Percentiles rank a stretch among this genome's conserved stretches.
Conservation (phyloP, 2,797 vertebrate species). For the Denticeps clupeoides region DNA sequence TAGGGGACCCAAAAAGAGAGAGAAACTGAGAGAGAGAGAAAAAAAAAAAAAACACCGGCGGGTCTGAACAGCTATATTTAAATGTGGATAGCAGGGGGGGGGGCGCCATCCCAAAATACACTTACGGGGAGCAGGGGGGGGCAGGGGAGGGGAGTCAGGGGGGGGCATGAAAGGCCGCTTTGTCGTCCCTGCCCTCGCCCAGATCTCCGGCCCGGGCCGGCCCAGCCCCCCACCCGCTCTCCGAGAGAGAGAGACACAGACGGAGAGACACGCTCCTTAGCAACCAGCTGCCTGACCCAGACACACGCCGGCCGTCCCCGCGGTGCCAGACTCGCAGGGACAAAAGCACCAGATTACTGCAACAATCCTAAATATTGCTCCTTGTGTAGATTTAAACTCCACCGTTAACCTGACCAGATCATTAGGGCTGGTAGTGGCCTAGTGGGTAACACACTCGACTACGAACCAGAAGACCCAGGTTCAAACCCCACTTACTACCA, state of each 20-base stretch:
- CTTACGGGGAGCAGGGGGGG: conserved; percentile 19
- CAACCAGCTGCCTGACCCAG: conserved; percentile 53
- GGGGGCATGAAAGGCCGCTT: conserved; percentile 57
- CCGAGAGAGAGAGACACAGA: not conserved
- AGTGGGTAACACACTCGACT: too few species aligned
- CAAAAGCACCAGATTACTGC: not conserved
- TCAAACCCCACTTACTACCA: too few species aligned
- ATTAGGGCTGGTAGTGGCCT: too few species aligned
- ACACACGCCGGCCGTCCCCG: conserved; percentile 33
- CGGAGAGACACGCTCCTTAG: conserved; percentile 30
- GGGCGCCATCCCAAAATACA: conserved; percentile 35
- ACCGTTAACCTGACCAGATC: too few species aligned
- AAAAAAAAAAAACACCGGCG: conserved; percentile 27
- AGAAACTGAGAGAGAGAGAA: conserved; percentile 23
- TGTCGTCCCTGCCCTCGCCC: conserved; percentile 37
- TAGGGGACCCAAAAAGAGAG: not conserved
- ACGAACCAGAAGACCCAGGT: too few species aligned
- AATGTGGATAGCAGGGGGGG: conserved; percentile 29
- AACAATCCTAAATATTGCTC: too few species aligned
- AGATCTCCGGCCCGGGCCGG: conserved; percentile 15
- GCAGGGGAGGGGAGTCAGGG: conserved; percentile 15
- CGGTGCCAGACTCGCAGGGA: conserved; percentile 6
- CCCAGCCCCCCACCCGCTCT: conserved; percentile 17
- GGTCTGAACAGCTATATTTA: conserved; percentile 53
- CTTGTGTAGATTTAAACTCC: too few species aligned